Percentiles rank a stretch among this genome's conserved stretches.
phyloP scores from a whole-genome alignment of 2,113 vertebrate genomes.

The Centrocercus urophasianus region DNA sequence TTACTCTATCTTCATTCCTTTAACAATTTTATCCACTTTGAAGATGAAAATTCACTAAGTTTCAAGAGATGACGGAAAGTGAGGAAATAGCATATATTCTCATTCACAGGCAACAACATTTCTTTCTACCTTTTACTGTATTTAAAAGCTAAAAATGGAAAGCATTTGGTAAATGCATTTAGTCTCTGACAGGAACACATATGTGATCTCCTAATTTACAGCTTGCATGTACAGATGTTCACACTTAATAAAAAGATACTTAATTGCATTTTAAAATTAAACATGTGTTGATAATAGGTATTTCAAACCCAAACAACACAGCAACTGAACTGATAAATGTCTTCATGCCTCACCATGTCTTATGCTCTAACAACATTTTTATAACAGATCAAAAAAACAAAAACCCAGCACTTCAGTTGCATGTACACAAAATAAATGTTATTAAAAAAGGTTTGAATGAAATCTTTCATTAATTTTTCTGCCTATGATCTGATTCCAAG shows the following conservation, averaged over 20 bases:
- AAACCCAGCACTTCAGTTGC: constrained; percentile 10
- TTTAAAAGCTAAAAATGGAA: constrained; percentile 69
- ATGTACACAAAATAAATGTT: constrained; percentile 74
- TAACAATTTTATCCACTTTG: background rate
- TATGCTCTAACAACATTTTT: constrained; percentile 50
- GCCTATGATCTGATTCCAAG: constrained; percentile 85
- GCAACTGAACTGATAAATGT: constrained; percentile 76
- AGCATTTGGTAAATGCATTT: constrained; percentile 69
- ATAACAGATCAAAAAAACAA: constrained; percentile 53
- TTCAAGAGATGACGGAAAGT: background rate
- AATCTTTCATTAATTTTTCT: constrained; percentile 81
- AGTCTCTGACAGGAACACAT: constrained; percentile 72
- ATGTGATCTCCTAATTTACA: constrained; percentile 78
- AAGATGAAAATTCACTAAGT: background rate
- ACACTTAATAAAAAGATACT: constrained; percentile 76
- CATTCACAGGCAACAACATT: background rate
- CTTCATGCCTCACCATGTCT: constrained; percentile 69
- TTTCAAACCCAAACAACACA: constrained; percentile 76
- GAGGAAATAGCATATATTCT: background rate
- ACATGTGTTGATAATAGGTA: constrained; percentile 77
- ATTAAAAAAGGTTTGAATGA: constrained; percentile 73
- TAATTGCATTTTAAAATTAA: constrained; percentile 81
- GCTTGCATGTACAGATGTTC: constrained; percentile 76
- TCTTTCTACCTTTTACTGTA: constrained; percentile 33
- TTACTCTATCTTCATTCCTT: background rate